Conservation (phyloP, 2,797 vertebrate genomes). For the Crenuchus spilurus region DNA sequence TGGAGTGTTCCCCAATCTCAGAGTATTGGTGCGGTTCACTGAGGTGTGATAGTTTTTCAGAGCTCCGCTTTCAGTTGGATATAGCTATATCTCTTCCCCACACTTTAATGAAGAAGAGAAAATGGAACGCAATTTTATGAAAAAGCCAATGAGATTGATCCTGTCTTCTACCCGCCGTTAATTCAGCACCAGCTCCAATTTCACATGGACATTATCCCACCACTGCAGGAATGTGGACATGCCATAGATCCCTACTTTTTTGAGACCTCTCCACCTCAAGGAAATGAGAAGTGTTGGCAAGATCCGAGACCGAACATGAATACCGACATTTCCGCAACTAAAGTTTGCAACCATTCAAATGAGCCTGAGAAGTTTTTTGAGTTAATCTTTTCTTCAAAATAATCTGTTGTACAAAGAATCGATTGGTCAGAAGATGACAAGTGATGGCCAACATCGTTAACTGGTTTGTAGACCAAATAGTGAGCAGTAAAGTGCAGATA, state of each 20-base stretch:
- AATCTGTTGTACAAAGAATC: background rate
- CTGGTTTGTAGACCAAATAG: too few species aligned
- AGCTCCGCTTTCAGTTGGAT: constrained; percentile 21
- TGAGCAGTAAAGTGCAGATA: too few species aligned
- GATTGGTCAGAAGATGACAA: background rate
- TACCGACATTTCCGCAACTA: constrained; percentile 11
- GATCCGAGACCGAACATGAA: constrained; percentile 34
- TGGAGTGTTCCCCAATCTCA: constrained; percentile 28
- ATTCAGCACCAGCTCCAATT: constrained; percentile 51
- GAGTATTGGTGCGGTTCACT: constrained; percentile 21
- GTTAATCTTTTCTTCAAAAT: background rate
- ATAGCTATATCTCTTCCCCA: constrained; percentile 49
- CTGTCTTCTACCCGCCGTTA: constrained; percentile 47
- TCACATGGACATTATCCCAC: constrained; percentile 44
- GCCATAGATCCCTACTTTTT: constrained; percentile 42
- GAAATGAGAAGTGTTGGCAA: constrained; percentile 48
- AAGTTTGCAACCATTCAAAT: background rate
- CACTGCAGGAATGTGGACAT: constrained; percentile 19
- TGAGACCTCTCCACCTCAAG: constrained; percentile 23
- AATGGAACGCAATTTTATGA: constrained; percentile 54
- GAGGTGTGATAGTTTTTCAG: constrained; percentile 37
- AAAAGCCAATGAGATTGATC: constrained; percentile 57
- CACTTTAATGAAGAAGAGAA: constrained; percentile 58
- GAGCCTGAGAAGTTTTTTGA: background rate
- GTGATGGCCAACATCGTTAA: background rate